Base-by-base conservation (phyloP, 2,113 vertebrate species). In the Cyphomyrus plagiostoma region DNA sequence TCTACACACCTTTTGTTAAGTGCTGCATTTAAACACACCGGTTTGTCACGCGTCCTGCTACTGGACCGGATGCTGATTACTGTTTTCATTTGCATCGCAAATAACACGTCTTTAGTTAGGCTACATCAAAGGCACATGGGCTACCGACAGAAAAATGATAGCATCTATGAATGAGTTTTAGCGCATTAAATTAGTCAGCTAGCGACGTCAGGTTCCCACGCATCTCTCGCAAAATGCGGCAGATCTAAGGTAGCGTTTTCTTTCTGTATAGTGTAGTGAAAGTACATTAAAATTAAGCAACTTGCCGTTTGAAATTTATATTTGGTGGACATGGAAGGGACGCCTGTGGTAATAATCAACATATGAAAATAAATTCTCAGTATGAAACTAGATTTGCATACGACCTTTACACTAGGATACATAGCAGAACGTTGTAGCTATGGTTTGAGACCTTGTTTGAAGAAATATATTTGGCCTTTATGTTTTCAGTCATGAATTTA, bases 151-250 rank as follows among this genome's bases (percentile, higher is more conserved):
- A 84, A 45, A 23, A 46, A 48, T 21, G 80, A 84, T 84, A 10
- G 42, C 19, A n/a, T n/a, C 82, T 84, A 48, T 84, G 82, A 84
- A 84, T 84, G 82, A 84, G 82, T 84, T 42, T 84, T 48, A 84
- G 42, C 45, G 82, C 42, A 84, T 84, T 46, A 84, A 48, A 84
- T 84, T 21, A 48, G 42, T 48, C 19, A 42, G 45, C 7, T 45
- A 48, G 82, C 82, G 0, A 84, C 82, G 82, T n/a, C 82, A 13
- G 39, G 82, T 84, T 84, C 82, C 82, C 82, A 84, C 45, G 82
- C 82, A 84, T n/a, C 82, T 23, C 21, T 84, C 17, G 7, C 45
- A 48, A 84, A 84, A 84, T 48, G 45, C 39, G 48, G 80, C 82
- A 84, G 8, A 23, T 84, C 21, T 9, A 84, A 84, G 3, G 45